Evolutionary conservation across 2,113 vertebrate genomes (phyloP), one percentile per base, ranked within the genome.

Genomic region (Sphaerodactylus townsendi): DNA sequence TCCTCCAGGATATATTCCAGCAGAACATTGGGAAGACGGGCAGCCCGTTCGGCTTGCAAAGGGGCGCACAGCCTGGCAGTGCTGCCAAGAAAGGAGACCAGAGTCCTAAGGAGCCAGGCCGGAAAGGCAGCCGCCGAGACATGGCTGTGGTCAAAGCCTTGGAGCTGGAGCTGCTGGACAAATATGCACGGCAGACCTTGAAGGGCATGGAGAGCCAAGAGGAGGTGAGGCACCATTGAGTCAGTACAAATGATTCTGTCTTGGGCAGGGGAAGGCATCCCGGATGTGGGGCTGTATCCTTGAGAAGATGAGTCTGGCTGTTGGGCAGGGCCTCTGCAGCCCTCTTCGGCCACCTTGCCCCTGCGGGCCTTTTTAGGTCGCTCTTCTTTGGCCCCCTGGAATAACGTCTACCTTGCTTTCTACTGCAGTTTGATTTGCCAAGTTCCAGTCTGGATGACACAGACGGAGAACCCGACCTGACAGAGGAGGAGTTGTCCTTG

Each of bases 21-120:
- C 98, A 98, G 92, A 98, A 97, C 90, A 95, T 98, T 81, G 97
- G 97, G 76, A 97, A 98, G 82, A 93, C 95, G 53, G 97, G 96
- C 62, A 95, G 94, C 83, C 96, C 95, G 48, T 97, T 97, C 84
- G 97, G 96, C 85, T 91, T 92, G 64, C 92, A 94, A 77, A 94
- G 94, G 81, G 93, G 95, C 91, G 90, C 94, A 81, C 92, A 94
- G 85, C 95, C 96, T 0, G 94, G 96, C 23, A 90, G 96, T 83
- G 91, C 92, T 71, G 86, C 92, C 88, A 98, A 97, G 94, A 98
- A 97, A 95, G 97, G 96, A 95, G 96, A 90, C 74, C 94, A 95
- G 41, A 97, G 97, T 89, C 92, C 96, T 68, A 98, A 98, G 90
- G 96, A 98, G 76, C 86, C 94, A 17, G 95, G 93, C 81, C 97